Percentiles rank a stretch among this genome's conserved stretches.
These are phyloP conservation scores for Dipodomys ordii DNA, from an alignment of 2,113 vertebrate species.

Conservation along the genomic window DNA sequence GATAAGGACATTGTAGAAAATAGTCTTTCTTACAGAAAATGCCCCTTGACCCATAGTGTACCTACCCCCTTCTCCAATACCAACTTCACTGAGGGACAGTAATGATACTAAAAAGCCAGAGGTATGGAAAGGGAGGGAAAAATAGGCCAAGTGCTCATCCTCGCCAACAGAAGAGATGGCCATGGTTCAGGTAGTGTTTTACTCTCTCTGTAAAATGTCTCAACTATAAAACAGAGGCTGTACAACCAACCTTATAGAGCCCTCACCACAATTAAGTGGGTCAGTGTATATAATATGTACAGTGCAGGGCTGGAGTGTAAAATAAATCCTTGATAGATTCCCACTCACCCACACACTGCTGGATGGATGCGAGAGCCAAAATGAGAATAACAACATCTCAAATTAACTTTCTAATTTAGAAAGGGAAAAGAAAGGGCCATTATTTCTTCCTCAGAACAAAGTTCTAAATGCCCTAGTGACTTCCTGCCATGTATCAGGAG, in stretches of 20 bases:
- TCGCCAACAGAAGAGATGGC: background rate
- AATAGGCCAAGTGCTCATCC: background rate
- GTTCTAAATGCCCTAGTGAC: conserved; percentile 35
- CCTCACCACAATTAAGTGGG: background rate
- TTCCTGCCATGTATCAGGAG: background rate
- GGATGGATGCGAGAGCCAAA: background rate
- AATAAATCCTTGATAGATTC: background rate
- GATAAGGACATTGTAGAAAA: conserved; percentile 50
- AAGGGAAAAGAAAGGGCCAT: conserved; percentile 39
- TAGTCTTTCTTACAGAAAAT: background rate
- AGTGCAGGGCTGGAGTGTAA: too few species aligned
- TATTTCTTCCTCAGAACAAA: conserved; percentile 33
- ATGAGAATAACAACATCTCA: background rate
- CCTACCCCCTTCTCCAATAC: background rate
- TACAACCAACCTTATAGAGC: accelerated
- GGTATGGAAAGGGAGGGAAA: background rate
- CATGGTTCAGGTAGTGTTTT: accelerated
- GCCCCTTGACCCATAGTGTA: background rate
- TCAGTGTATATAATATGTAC: accelerated
- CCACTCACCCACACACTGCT: background rate
- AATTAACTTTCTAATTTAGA: conserved; percentile 62
- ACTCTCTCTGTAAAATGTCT: background rate
- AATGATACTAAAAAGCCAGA: too few species aligned
- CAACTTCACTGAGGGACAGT: background rate
- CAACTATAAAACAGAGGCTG: background rate